Evolutionary conservation across 2,888 invertebrate species (phyloP).

Genomic region (Cyclophora albipunctata): DNA sequence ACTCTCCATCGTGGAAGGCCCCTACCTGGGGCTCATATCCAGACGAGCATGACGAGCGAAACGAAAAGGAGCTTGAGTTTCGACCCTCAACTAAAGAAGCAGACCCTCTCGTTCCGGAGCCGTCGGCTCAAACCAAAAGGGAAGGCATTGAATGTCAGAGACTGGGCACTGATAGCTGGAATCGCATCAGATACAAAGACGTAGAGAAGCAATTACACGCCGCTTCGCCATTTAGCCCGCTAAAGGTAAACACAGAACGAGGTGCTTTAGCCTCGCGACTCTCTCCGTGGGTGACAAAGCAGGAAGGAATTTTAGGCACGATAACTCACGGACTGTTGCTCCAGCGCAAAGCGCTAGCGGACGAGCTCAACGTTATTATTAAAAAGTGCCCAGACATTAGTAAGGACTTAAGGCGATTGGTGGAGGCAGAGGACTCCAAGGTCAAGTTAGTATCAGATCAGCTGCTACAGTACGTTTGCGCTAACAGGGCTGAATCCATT

Average conservation of each 20-base stretch:
- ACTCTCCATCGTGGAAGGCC: not conserved
- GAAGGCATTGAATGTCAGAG: constrained; percentile 15
- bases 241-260: constrained; percentile 13
- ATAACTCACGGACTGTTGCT: constrained; percentile 9
- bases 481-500: constrained; percentile 10
- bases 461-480: constrained; percentile 14
- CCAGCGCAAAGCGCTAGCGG: constrained; percentile 8
- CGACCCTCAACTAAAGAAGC: not conserved
- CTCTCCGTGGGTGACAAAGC: constrained; percentile 3
- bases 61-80: not conserved
- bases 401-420: constrained; percentile 1
- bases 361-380: constrained; percentile 4
- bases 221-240: constrained; percentile 11
- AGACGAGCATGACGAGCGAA: too few species aligned
- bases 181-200: constrained; percentile 13
- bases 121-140: not conserved
- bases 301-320: constrained; percentile 12
- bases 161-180: constrained; percentile 10
- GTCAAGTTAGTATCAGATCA: constrained; percentile 10
- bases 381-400: constrained; percentile 2
- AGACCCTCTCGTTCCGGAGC: constrained; percentile 9
- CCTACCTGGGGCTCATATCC: not conserved
- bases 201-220: constrained; percentile 13
- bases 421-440: constrained; percentile 2
- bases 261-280: constrained; percentile 1